Base-by-base conservation (phyloP, 2,797 vertebrate genomes). In the Hippopotamyrus pictus region DNA sequence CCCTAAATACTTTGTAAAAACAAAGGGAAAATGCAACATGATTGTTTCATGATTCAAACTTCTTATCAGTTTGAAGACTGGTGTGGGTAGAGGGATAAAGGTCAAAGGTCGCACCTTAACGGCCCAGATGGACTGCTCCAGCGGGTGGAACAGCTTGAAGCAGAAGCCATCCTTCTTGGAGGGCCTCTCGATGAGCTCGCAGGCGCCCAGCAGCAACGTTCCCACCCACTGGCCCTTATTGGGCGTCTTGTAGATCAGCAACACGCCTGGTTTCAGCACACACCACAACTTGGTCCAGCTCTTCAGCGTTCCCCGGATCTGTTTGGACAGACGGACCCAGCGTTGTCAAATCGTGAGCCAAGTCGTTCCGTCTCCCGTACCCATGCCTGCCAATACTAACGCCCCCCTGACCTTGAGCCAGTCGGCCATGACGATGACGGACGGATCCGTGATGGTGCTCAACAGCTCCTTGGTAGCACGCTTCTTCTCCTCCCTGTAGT, bases 241-340 rank as follows among this genome's bases (percentile, higher is more conserved):
- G 88, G 97, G 96, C 46, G 97, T 99, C 96, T 99, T 99, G 91
- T 99, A 99, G 94, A 99, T 97, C 91, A 99, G 97, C 83, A 99
- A 94, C 79, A 99, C 98, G 8, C 98, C 98, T 0, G 98, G 98
- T 92, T 99, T 99, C 94, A 99, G 95, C 90, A 99, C 98, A 90
- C 98, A 99, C 98, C 98, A 99, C 94, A 99, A 91, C 95, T 99
- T 99, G 92, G 98, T 99, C 98, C 98, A 99, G 94, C 98, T 98
- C 95, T 99, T 99, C 91, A 99, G 94, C n/a, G 98, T 99, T 86
- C 98, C 98, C 73, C 98, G 98, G 92, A 99, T 99, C 98, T 99
- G 93, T 11, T 46, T 50, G 37, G 12, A 29, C 37, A 69, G 9
- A 86, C 2, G 54, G 51, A 87, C 44, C 46, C 11, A 51, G n/a